Percentiles rank a stretch among this genome's conserved stretches.
Evolutionary conservation across 2,113 vertebrate genomes (phyloP).

Genomic region (Neolamprologus falcicula): DNA sequence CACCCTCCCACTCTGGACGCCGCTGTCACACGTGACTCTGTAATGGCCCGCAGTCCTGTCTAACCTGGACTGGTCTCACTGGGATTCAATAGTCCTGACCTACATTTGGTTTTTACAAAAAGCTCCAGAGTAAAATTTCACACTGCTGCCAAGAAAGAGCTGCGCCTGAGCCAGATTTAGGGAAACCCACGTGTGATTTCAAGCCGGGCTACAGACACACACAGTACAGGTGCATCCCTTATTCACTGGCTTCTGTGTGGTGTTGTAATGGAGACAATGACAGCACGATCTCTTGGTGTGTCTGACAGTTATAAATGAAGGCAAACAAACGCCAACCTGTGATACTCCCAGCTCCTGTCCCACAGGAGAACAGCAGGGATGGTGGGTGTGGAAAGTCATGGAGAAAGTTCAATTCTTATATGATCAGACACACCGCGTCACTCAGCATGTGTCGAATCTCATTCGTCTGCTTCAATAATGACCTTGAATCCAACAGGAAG

Average conservation of each 20-base stretch:
- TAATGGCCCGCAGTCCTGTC: background rate
- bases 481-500: background rate
- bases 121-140: background rate
- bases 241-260: background rate
- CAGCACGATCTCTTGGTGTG: background rate
- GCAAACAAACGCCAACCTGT: background rate
- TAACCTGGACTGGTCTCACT: background rate
- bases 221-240: fast-evolving
- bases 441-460: fast-evolving
- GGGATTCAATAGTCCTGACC: background rate
- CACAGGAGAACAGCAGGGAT: background rate
- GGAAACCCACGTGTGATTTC: fast-evolving
- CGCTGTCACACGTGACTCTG: background rate
- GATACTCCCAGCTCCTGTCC: background rate
- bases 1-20: background rate
- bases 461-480: background rate
- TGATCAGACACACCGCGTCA: fast-evolving
- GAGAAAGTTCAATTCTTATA: background rate
- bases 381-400: background rate
- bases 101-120: background rate
- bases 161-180: background rate
- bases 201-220: background rate
- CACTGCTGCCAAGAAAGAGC: background rate
- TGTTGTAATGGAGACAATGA: background rate
- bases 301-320: background rate